Base-by-base conservation (phyloP, 2,797 vertebrate species). In the Sphaeramia orbicularis region DNA sequence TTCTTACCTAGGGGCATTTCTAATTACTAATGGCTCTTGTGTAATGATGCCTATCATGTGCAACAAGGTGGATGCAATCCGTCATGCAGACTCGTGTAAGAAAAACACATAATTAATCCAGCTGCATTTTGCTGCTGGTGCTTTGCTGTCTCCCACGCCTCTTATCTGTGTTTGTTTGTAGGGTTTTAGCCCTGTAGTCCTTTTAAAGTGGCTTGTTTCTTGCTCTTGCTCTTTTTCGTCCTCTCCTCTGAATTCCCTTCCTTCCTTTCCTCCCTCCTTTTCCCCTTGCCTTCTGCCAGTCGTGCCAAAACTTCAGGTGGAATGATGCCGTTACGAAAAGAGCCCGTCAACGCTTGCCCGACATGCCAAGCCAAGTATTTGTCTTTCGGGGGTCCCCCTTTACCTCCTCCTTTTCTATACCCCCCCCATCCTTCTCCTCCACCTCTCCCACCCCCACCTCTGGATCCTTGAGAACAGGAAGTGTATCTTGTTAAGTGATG, bases 401-500 rank as follows among this genome's bases (percentile, higher is more conserved):
- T 19, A 32, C 69, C 61, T 24, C 64, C 69, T 51, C 66, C 58
- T 40, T 32, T 55, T 51, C 55, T 24, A 16, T 27, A 21, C n/a
- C n/a, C 44, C 24, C 16, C 35, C 6, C 7, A 49, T 42, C 47
- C 69, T n/a, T 19, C 54, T n/a, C 58, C 58, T 16, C 38, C 19
- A n/a, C 8, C 85, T 32, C 87, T 83, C 89, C 86, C 85, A 73
- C 92, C 91, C 82, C 90, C 85, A 93, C 92, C 90, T 72, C 89
- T 84, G 89, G 91, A 93, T 93, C 93, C 94, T 96, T 95, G 92
- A 95, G 96, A 96, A 96, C 94, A 97, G 95, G 94, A 97, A 96
- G 93, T 94, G 92, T 94, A 94, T 96, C 93, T 95, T 95, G 94
- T 94, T 94, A 95, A 94, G 92, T 95, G 94, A 96, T 95, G 92